Base-by-base conservation (phyloP, 2,888 invertebrate species). In the Odontocerum albicorne region DNA sequence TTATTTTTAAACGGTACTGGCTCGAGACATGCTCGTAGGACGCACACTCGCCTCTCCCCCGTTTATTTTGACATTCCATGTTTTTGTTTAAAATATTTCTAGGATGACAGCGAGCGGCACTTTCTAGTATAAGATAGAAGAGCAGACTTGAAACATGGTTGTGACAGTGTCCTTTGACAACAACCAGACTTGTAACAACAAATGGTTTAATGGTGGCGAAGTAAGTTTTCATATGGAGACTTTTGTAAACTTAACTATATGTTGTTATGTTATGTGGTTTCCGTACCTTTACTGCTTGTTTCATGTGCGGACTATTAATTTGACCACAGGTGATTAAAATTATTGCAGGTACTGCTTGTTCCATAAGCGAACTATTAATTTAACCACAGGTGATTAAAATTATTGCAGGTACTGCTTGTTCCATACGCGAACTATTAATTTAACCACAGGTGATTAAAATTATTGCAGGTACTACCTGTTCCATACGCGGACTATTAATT, bases 81-180 rank as follows among this genome's bases (percentile, higher is more conserved):
- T 27, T 27, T 27, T 4, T 27, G 27, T 27, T 27, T 27, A 7
- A 4, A 27, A 10, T 27, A 7, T 7, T 7, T 4, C 27, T 27
- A 4, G 6, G 6, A 27, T 27, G 10, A 10, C 27, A 27, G 27
- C 10, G 27, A n/a, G n/a, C n/a, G n/a, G n/a, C n/a, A n/a, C n/a
- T n/a, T n/a, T n/a, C n/a, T n/a, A n/a, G n/a, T n/a, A n/a, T n/a
- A n/a, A n/a, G n/a, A n/a, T 38, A n/a, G 16, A 4, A 38, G 15
- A 8, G 8, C 15, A 33, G 10, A 38, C 27, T n/a, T 13, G 31
- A 31, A 17, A 20, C 10, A 52, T 52, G 52, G 52, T 45, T 3
- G 45, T 52, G 19, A 45, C 39, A 8, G 44, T 52, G 44, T 38
- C 45, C 12, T 52, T 45, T 39, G 45, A 52, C 27, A 36, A 45